A percentile compares a stretch with the other conserved stretches of the same genome.
phyloP scores from a whole-genome alignment of 2,113 vertebrate species.

The Myocastor coypus region DNA sequence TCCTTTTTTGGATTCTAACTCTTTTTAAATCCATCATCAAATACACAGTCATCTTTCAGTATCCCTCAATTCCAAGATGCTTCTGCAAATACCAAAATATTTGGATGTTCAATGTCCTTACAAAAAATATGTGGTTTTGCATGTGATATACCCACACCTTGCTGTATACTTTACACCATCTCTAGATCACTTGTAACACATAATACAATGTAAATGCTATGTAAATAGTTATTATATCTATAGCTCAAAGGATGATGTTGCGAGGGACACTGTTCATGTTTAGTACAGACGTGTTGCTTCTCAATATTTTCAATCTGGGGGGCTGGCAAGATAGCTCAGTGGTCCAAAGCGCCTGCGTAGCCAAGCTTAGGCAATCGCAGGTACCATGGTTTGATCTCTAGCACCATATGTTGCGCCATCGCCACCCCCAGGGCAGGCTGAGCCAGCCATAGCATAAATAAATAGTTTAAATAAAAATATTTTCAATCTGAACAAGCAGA shows the following conservation, averaged over 20 bases:
- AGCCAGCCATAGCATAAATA: too few relatives aligned
- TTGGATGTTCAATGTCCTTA: not conserved
- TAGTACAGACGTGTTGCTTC: not conserved
- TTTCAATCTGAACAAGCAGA: not conserved
- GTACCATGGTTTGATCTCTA: too few relatives aligned
- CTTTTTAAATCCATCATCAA: not conserved
- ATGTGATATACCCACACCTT: not conserved
- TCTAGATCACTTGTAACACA: not conserved
- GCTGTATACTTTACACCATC: not conserved
- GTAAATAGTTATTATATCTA: not conserved
- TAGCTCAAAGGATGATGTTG: not conserved
- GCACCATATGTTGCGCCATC: too few relatives aligned
- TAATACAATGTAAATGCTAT: not conserved
- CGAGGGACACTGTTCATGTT: not conserved
- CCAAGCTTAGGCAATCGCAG: too few relatives aligned
- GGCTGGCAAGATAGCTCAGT: too few relatives aligned
- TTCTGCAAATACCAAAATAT: not conserved
- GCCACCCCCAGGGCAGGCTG: too few relatives aligned
- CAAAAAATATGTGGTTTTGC: not conserved
- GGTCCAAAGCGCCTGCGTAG: too few relatives aligned
- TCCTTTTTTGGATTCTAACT: slow-evolving; percentile 30
- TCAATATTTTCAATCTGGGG: not conserved
- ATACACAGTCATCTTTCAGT: not conserved
- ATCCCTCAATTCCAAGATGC: not conserved
- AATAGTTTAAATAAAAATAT: too few relatives aligned